Base-by-base conservation (phyloP, 2,888 invertebrate genomes). In the Teinopalpus imperialis region DNA sequence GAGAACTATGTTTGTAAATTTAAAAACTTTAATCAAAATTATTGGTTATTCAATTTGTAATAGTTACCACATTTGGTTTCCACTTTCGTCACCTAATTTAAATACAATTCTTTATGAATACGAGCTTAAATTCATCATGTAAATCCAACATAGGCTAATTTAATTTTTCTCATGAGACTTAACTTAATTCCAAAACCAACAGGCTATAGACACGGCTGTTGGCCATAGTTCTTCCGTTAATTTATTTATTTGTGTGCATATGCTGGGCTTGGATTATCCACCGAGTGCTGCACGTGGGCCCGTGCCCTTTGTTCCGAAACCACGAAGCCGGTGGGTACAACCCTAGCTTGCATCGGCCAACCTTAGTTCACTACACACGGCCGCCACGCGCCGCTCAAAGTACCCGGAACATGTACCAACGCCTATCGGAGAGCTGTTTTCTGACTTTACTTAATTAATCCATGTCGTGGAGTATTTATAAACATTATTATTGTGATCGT, bases 191-290 rank as follows among this genome's bases (percentile, higher is more conserved):
- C 50, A 61, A 61, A 63, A 67, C 58, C 61, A 56, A 58, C 49
- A 49, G 45, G 52, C 27, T 36, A 41, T 13, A 51, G 55, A 59
- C 53, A 47, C 52, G 56, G 53, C 61, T 62, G 65, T 64, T 63
- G 60, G 62, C 62, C 49, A 54, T 62, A 52, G 62, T 71, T 30
- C 65, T 81, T 72, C 64, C 66, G 73, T 82, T 86, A 83, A 83
- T 86, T 83, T 81, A 86, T 86, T 86, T 85, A 85, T 86, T 85
- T 81, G 78, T 57, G 61, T 70, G 81, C 81, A 69, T 78, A 75
- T 74, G 82, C 64, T 73, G 57, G 61, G 59, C 51, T 48, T 63
- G 65, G 85, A 82, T 85, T 82, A 85, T 81, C 82, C 71, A 47
- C 56, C 40, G 69, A 69, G 53, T 49, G 50, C 46, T 57, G 62